Evolutionary conservation across 2,888 invertebrate species (phyloP).

Genomic region (Junonia oenone): DNA sequence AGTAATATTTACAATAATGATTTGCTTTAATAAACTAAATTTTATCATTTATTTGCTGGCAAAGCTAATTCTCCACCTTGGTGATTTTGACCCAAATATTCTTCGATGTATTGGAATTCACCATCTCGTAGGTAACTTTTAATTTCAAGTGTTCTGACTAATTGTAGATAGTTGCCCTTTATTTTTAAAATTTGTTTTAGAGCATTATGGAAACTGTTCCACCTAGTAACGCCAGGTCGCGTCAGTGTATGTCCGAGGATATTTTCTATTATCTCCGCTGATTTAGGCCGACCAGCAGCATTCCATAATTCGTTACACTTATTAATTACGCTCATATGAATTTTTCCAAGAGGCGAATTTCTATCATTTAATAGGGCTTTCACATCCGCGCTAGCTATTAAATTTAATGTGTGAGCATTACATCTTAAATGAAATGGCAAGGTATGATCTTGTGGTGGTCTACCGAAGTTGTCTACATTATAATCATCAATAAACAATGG

Average conservation of each 20-base stretch:
- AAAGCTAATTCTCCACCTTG: no score
- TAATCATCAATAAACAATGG: background rate
- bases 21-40: no score
- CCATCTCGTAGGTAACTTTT: background rate
- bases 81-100: no score
- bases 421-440: conserved; percentile 28
- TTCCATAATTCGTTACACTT: conserved; percentile 26
- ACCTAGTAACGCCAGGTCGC: conserved; percentile 23
- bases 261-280: conserved; percentile 29
- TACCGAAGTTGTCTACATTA: no score
- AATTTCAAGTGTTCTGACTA: background rate
- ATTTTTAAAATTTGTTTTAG: conserved; percentile 23
- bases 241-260: conserved; percentile 28
- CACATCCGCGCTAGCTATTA: conserved; percentile 29
- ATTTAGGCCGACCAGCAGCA: conserved; percentile 18
- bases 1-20: no score
- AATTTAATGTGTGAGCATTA: conserved; percentile 27
- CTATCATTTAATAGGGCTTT: conserved; percentile 25
- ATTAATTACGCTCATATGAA: conserved; percentile 25
- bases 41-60: no score
- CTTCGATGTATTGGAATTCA: background rate
- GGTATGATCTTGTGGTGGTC: background rate
- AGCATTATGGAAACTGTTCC: conserved; percentile 29
- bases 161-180: background rate
- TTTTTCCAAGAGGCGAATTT: conserved; percentile 18